Percentiles rank a stretch among this genome's conserved stretches.
Conservation (phyloP, 1,140 invertebrate genomes). For the Drosophila sechellia region DNA sequence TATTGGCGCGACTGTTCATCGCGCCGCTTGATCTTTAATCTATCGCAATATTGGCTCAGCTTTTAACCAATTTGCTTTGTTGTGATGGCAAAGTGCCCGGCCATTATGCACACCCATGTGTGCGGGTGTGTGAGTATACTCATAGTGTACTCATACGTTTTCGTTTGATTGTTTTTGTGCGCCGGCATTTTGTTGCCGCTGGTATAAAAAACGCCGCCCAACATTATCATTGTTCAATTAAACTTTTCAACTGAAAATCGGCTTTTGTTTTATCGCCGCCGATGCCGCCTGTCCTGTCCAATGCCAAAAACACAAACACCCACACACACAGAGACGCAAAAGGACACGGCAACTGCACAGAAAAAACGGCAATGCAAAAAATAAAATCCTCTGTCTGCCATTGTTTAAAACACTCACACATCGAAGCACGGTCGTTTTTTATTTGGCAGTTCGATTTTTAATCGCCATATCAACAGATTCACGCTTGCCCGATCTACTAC, state of each 20-base stretch:
- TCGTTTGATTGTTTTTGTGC: slow-evolving; percentile 49
- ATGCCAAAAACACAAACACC: slow-evolving; percentile 74
- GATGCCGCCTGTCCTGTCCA: slow-evolving; percentile 49
- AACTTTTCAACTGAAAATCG: slow-evolving; percentile 82
- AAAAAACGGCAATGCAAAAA: slow-evolving; percentile 24
- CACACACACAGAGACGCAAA: slow-evolving; percentile 54
- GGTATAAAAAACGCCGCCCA: slow-evolving; percentile 29
- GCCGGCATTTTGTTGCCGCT: slow-evolving; percentile 53
- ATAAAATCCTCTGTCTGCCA: slow-evolving; percentile 46
- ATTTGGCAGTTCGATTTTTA: slow-evolving; percentile 74
- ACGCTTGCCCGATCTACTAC: slow-evolving; percentile 80
- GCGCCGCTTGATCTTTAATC: slow-evolving; percentile 32
- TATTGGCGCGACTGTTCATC: slow-evolving; percentile 20
- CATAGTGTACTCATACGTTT: slow-evolving; percentile 45
- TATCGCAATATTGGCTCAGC: slow-evolving; percentile 49
- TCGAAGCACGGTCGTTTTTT: slow-evolving; percentile 17
- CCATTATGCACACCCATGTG: slow-evolving; percentile 28
- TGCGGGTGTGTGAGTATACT: slow-evolving; percentile 36
- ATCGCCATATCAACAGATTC: slow-evolving; percentile 80
- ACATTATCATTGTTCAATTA: slow-evolving; percentile 83
- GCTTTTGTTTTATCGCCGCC: slow-evolving; percentile 76
- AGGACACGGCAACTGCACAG: slow-evolving; percentile 31
- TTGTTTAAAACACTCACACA: slow-evolving; percentile 46
- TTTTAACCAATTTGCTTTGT: slow-evolving; percentile 56
- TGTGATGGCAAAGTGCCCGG: slow-evolving; percentile 50